phyloP scores from a whole-genome alignment of 1,140 invertebrate genomes.

The Maconellicoccus hirsutus region DNA sequence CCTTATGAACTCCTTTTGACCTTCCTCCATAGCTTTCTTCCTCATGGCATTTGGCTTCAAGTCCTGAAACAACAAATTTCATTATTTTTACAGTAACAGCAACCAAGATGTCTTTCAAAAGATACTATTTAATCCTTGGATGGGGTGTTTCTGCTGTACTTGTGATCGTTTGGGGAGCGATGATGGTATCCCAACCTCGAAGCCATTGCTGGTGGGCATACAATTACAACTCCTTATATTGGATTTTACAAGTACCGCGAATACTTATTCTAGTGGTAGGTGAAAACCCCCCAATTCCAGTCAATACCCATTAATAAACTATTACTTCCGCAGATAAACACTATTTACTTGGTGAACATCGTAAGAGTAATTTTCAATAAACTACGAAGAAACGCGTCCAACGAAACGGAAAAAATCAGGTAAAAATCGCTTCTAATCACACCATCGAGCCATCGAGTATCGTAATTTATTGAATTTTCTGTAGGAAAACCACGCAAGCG shows the following conservation, averaged over 20 bases:
- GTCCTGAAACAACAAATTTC: neutral
- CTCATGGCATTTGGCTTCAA: too few relatives aligned
- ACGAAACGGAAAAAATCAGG: neutral
- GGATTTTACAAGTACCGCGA: constrained; percentile 76
- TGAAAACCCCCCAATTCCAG: too few relatives aligned
- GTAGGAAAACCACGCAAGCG: neutral
- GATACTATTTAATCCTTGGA: neutral
- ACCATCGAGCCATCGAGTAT: too few relatives aligned
- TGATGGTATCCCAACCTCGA: constrained; percentile 24
- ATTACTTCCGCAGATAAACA: neutral
- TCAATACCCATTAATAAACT: too few relatives aligned
- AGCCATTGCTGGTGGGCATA: constrained; percentile 75
- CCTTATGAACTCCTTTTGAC: too few relatives aligned
- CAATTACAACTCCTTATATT: constrained; percentile 64
- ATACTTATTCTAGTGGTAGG: constrained; percentile 58
- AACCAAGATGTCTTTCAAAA: neutral
- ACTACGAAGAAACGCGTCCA: neutral
- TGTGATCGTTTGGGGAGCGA: neutral
- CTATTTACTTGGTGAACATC: neutral
- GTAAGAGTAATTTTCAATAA: neutral
- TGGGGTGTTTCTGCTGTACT: neutral
- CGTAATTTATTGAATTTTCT: neutral
- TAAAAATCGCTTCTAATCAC: neutral
- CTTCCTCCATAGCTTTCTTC: too few relatives aligned
- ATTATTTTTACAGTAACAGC: neutral